A percentile compares a stretch with the other conserved stretches of the same genome.
Evolutionary conservation across 2,888 invertebrate genomes (phyloP).

Genomic region (Rhagium mordax): DNA sequence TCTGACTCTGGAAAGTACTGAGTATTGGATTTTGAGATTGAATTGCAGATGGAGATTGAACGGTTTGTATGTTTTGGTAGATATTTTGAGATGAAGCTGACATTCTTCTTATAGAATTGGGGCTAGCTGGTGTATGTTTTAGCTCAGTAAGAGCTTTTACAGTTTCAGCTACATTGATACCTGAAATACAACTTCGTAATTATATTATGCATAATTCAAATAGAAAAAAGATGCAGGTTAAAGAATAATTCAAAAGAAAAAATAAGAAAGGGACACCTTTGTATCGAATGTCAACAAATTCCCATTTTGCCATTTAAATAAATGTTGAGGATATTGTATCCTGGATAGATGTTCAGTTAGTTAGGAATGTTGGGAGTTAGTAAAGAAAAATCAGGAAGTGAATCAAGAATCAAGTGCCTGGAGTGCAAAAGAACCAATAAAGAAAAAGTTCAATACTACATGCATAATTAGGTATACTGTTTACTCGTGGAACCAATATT

Average conservation of each 20-base stretch:
- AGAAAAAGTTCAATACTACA: no score
- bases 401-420: no score
- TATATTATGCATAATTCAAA: not conserved
- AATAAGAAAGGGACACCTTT: not conserved
- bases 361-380: no score
- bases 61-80: slow-evolving; percentile 56
- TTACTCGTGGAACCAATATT: no score
- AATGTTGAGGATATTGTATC: no score
- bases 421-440: no score
- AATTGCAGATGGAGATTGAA: slow-evolving; percentile 48
- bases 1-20: slow-evolving; percentile 67
- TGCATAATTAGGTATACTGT: no score
- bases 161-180: slow-evolving; percentile 86
- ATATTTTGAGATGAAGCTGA: slow-evolving; percentile 65
- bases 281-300: no score
- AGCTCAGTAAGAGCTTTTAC: slow-evolving; percentile 89
- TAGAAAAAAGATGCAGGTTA: not conserved
- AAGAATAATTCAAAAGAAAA: not conserved
- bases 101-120: slow-evolving; percentile 79
- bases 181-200: slow-evolving; percentile 48
- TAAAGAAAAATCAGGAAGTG: no score
- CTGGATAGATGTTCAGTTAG: no score
- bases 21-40: slow-evolving; percentile 59
- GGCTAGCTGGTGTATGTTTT: slow-evolving; percentile 90
- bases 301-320: no score